These are phyloP conservation scores for Trachelipus rathkii DNA, from an alignment of 1,140 invertebrate species.

Conservation along the genomic window DNA sequence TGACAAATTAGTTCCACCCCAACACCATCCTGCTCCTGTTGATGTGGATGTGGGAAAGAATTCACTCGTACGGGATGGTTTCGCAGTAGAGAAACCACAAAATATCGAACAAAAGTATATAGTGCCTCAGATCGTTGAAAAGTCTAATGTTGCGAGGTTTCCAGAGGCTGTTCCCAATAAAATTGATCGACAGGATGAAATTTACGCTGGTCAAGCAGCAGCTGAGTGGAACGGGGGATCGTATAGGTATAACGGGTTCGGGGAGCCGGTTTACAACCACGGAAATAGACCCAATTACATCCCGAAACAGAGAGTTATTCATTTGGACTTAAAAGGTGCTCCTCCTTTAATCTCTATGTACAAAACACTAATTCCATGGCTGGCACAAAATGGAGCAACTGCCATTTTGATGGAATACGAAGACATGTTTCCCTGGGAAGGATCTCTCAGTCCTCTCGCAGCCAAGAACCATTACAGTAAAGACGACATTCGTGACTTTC, in stretches of 20 bases:
- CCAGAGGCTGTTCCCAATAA: neutral
- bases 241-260: conserved; percentile 42
- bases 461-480: conserved; percentile 73
- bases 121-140: too few relatives aligned
- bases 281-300: conserved; percentile 44
- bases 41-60: too few relatives aligned
- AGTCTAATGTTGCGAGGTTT: too few relatives aligned
- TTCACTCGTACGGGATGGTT: too few relatives aligned
- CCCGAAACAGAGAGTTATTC: conserved; percentile 57
- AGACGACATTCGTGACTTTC: conserved; percentile 63
- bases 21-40: too few relatives aligned
- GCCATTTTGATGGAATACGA: conserved; percentile 86
- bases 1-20: too few relatives aligned
- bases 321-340: conserved; percentile 87
- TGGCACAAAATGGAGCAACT: conserved; percentile 64
- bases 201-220: neutral
- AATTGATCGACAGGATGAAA: neutral
- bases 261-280: conserved; percentile 41
- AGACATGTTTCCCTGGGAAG: conserved; percentile 92
- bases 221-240: conserved; percentile 22
- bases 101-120: too few relatives aligned
- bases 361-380: conserved; percentile 66
- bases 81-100: too few relatives aligned
- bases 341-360: conserved; percentile 67
- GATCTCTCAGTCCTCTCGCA: conserved; percentile 61